Conservation (phyloP, 2,113 vertebrate species). For the Chaetodon trifascialis region DNA sequence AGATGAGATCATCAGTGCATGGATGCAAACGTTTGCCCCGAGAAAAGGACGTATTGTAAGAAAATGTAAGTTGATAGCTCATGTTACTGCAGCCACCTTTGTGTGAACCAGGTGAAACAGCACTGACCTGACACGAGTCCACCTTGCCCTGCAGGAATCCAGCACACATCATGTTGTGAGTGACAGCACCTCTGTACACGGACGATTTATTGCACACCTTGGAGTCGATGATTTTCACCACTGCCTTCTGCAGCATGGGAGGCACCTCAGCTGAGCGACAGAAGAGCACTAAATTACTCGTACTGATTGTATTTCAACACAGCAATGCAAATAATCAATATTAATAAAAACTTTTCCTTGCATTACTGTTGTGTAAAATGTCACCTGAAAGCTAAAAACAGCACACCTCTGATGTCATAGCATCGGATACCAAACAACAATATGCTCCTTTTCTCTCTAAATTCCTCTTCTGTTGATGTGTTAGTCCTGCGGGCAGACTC, state of each 20-base stretch:
- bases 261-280: slow-evolving; percentile 70
- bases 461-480: background rate
- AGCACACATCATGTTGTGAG: slow-evolving; percentile 93
- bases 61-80: slow-evolving; percentile 32
- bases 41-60: background rate
- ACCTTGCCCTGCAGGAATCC: slow-evolving; percentile 95
- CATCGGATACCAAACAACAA: background rate
- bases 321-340: background rate
- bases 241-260: slow-evolving; percentile 90
- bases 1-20: slow-evolving; percentile 7
- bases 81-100: background rate
- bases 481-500: slow-evolving; percentile 70
- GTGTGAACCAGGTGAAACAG: background rate
- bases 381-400: background rate
- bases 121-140: slow-evolving; percentile 94
- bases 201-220: slow-evolving; percentile 85
- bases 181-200: slow-evolving; percentile 88
- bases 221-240: slow-evolving; percentile 93
- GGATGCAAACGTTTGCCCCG: slow-evolving; percentile 3
- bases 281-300: slow-evolving; percentile 14
- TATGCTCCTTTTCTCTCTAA: background rate
- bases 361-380: background rate
- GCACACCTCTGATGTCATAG: background rate
- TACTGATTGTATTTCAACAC: background rate
- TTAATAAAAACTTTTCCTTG: background rate